A percentile compares a stretch with the other conserved stretches of the same genome.
Conservation (phyloP, 2,888 invertebrate genomes). For the Megaustenia siamemsis region DNA sequence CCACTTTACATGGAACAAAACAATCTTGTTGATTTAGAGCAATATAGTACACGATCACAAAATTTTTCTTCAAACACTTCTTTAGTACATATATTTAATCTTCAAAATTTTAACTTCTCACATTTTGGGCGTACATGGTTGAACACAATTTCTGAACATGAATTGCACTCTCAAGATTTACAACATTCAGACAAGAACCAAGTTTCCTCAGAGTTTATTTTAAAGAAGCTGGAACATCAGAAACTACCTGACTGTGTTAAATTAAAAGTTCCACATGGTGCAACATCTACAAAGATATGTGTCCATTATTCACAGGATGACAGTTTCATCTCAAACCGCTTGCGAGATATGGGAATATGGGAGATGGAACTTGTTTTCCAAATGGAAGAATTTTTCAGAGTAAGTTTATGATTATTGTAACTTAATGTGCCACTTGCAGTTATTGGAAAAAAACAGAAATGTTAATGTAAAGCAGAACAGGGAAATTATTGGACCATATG, state of each 20-base stretch:
- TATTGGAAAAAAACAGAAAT: too few species aligned
- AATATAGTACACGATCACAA: not conserved
- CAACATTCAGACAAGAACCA: not conserved
- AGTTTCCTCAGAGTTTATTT: not conserved
- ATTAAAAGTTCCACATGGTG: slow-evolving; percentile 22
- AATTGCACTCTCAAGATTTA: not conserved
- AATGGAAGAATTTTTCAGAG: slow-evolving; percentile 46
- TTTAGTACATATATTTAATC: not conserved
- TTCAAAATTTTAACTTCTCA: slow-evolving; percentile 29
- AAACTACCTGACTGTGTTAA: slow-evolving; percentile 31
- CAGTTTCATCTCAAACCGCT: slow-evolving; percentile 49
- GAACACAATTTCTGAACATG: not conserved
- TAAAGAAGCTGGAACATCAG: slow-evolving; percentile 7
- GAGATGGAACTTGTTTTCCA: slow-evolving; percentile 48
- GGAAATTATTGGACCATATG: too few species aligned
- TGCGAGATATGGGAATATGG: slow-evolving; percentile 52
- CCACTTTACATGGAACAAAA: not conserved
- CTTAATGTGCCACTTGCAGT: not conserved
- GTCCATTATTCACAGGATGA: slow-evolving; percentile 51
- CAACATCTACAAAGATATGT: slow-evolving; percentile 35
- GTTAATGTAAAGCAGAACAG: too few species aligned
- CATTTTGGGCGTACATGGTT: slow-evolving; percentile 34
- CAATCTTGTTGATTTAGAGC: not conserved
- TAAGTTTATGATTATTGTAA: not conserved
- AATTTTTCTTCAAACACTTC: not conserved